A percentile compares a stretch with the other conserved stretches of the same genome.
Conservation (phyloP, 2,888 invertebrate species). For the Thymelicus acteon region DNA sequence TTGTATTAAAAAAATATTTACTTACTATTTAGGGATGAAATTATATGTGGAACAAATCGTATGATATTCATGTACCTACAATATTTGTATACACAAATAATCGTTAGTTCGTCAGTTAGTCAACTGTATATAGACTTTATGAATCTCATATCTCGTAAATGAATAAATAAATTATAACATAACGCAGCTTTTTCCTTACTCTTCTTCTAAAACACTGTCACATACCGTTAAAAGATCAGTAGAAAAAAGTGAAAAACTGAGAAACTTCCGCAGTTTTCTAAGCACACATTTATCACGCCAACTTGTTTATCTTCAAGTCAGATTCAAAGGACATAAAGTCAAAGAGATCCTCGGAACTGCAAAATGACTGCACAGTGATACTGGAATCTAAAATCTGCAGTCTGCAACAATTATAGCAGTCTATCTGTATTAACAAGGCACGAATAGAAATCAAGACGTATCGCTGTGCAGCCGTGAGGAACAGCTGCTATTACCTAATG, state of each 20-base stretch:
- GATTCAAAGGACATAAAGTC: slow-evolving; percentile 1
- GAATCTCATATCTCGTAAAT: too few species aligned
- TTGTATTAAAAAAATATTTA: too few species aligned
- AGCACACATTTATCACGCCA: background rate
- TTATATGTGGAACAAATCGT: too few species aligned
- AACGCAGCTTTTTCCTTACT: background rate
- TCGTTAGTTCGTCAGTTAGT: too few species aligned
- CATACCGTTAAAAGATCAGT: background rate
- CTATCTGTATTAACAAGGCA: slow-evolving; percentile 7
- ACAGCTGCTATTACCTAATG: slow-evolving; percentile 80
- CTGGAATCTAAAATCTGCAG: slow-evolving; percentile 7
- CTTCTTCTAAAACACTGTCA: background rate
- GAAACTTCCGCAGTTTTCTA: background rate
- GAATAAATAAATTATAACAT: too few species aligned
- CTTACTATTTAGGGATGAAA: too few species aligned
- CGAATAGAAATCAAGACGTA: slow-evolving; percentile 7
- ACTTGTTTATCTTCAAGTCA: slow-evolving; percentile 5
- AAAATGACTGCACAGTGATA: background rate
- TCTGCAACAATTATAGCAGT: slow-evolving; percentile 11
- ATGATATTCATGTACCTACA: too few species aligned
- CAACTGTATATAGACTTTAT: too few species aligned
- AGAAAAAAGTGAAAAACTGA: background rate
- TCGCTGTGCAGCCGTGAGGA: slow-evolving; percentile 46
- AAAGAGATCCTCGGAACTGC: background rate
- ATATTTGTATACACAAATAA: too few species aligned